A percentile compares a stretch with the other conserved stretches of the same genome.
phyloP scores from a whole-genome alignment of 2,113 vertebrate species.

The Ahaetulla prasina region DNA sequence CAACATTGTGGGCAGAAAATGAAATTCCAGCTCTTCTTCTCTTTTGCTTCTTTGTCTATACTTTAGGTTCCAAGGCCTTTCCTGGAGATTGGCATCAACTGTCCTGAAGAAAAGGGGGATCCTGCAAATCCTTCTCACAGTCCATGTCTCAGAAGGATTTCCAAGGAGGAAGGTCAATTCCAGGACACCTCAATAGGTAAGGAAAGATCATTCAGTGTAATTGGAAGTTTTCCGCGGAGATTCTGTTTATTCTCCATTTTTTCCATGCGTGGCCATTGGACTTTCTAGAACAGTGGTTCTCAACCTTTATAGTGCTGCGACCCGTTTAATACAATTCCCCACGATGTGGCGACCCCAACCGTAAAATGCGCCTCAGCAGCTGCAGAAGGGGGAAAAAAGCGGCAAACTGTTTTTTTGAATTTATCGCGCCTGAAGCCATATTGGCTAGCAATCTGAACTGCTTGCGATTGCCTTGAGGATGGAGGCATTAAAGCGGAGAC shows the following conservation, averaged over 20 bases:
- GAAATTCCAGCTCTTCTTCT: background rate
- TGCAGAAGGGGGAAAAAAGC: too few relatives aligned
- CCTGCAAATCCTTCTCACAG: background rate
- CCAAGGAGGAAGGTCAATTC: background rate
- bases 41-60: background rate
- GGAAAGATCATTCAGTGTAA: background rate
- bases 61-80: background rate
- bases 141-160: background rate
- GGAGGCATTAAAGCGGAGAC: too few relatives aligned
- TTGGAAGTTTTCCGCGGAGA: background rate
- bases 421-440: too few relatives aligned
- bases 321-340: too few relatives aligned
- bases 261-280: background rate
- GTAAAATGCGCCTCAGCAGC: too few relatives aligned
- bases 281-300: background rate
- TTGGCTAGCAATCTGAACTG: too few relatives aligned
- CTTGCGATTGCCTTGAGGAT: too few relatives aligned
- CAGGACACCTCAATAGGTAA: background rate
- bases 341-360: too few relatives aligned
- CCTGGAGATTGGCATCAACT: background rate
- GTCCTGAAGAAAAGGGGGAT: background rate
- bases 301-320: too few relatives aligned
- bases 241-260: background rate
- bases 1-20: background rate
- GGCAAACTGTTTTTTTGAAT: too few relatives aligned